phyloP scores from a whole-genome alignment of 2,888 invertebrate species.

The Cybosia mesomella region DNA sequence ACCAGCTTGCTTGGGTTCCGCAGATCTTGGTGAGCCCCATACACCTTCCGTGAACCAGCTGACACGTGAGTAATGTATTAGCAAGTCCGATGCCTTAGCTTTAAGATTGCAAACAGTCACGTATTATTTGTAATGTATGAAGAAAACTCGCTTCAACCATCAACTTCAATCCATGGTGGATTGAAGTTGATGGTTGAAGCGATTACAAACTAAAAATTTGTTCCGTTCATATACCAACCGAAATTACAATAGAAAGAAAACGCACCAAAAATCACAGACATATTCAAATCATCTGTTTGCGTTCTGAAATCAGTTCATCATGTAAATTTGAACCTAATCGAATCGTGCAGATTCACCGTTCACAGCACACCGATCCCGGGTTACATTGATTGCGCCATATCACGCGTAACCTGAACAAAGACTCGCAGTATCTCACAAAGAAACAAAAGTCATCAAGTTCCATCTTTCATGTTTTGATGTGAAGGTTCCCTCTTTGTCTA shows the following conservation, averaged over 20 bases:
- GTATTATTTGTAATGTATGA: too few relatives aligned
- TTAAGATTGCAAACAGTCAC: too few relatives aligned
- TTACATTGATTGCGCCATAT: constrained; percentile 44
- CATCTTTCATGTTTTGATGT: constrained; percentile 54
- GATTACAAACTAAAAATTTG: too few relatives aligned
- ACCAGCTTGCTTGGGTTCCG: too few relatives aligned
- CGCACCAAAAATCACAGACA: constrained; percentile 23
- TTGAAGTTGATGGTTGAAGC: too few relatives aligned
- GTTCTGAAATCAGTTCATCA: constrained; percentile 40
- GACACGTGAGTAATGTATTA: too few relatives aligned
- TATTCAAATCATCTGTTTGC: constrained; percentile 17
- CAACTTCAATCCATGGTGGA: too few relatives aligned
- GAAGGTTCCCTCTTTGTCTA: constrained; percentile 55
- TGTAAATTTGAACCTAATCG: constrained; percentile 35
- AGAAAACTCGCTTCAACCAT: too few relatives aligned
- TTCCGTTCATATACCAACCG: too few relatives aligned
- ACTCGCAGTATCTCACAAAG: constrained; percentile 48
- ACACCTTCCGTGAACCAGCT: too few relatives aligned
- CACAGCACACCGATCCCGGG: constrained; percentile 34
- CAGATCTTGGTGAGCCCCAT: too few relatives aligned
- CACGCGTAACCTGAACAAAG: constrained; percentile 43
- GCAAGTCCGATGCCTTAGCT: too few relatives aligned
- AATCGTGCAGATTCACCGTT: constrained; percentile 28
- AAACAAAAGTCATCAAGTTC: constrained; percentile 56
- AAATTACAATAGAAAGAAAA: constrained; percentile 11